Base-by-base conservation (phyloP, 2,113 vertebrate genomes). In the Oncorhynchus tshawytscha region DNA sequence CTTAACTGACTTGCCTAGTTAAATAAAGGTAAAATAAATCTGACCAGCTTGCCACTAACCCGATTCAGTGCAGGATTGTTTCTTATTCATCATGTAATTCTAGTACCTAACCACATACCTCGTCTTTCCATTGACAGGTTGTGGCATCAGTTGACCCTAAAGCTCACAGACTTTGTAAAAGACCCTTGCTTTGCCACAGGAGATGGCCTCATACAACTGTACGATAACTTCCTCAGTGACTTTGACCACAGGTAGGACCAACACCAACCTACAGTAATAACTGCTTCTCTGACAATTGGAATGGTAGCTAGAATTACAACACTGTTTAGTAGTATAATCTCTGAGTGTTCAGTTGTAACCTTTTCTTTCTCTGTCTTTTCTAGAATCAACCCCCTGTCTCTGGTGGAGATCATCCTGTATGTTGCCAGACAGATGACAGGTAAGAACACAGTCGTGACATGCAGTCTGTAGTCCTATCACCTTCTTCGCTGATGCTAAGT, bases 81-180 rank as follows among this genome's bases (percentile, higher is more conserved):
- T 45, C 39, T 45, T 45, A 45, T 45, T 11, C 39, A 45, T 45
- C 39, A 9, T 9, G 8, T 45, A 45, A 11, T 45, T 2, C 39
- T 45, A 11, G 39, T 45, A 8, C 2, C 39, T 45, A 54, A 16
- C 51, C 16, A 13, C 16, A 13, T 66, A 11, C 67, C 9, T 74
- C 20, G 4, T 68, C 31, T 71, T 64, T 16, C 5, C 16, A 2
- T 29, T 65, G 8, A 70, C 79, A 99, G 98, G 69, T 91, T 99
- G 76, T 99, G 98, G 98, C 97, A 99, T 88, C 98, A 99, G 85
- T 88, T 99, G 89, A 99, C 98, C 0, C 93, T 99, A 80, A 95
- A 95, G 59, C 88, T 99, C 48, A 90, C 95, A 75, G 96, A 96
- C 65, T 99, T 99, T 57, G 97, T 99, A 2, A 96, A 97, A 88